phyloP scores from a whole-genome alignment of 2,888 invertebrate species.

The Dryobota labecula region DNA sequence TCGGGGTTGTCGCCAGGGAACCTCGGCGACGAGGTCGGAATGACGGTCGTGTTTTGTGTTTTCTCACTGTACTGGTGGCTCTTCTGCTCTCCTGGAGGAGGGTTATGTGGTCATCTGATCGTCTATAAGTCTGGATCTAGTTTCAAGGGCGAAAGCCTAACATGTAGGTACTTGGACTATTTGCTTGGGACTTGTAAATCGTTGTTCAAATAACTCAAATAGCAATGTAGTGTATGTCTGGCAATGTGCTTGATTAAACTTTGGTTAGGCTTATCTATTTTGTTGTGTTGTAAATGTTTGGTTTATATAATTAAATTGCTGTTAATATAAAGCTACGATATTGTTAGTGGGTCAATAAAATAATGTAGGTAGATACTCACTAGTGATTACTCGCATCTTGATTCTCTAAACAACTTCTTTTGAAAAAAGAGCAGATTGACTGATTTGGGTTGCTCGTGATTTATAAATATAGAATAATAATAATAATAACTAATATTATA shows the following conservation, averaged over 20 bases:
- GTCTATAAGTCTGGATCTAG: not conserved
- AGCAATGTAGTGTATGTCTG: constrained; percentile 13
- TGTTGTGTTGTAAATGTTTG: not conserved
- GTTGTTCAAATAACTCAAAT: constrained; percentile 26
- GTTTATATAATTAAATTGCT: not conserved
- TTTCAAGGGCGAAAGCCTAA: constrained; percentile 30
- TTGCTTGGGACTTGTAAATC: constrained; percentile 28
- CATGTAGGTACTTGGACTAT: constrained; percentile 11
- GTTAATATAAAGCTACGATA: not conserved
- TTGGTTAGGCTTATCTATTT: not conserved
- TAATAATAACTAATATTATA: too few relatives aligned
- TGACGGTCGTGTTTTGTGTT: too few relatives aligned
- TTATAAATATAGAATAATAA: too few relatives aligned
- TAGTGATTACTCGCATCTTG: not conserved
- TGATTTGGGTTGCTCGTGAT: too few relatives aligned
- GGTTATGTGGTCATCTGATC: too few relatives aligned
- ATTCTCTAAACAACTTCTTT: too few relatives aligned
- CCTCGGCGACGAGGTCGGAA: too few relatives aligned
- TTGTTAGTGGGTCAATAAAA: not conserved
- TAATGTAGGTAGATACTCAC: not conserved
- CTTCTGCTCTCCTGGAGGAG: too few relatives aligned
- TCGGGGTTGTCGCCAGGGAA: too few relatives aligned
- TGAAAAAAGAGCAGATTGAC: too few relatives aligned
- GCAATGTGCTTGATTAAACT: constrained; percentile 24
- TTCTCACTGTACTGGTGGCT: too few relatives aligned